phyloP scores from a whole-genome alignment of 2,113 vertebrate species.

The Lophura nycthemera region DNA sequence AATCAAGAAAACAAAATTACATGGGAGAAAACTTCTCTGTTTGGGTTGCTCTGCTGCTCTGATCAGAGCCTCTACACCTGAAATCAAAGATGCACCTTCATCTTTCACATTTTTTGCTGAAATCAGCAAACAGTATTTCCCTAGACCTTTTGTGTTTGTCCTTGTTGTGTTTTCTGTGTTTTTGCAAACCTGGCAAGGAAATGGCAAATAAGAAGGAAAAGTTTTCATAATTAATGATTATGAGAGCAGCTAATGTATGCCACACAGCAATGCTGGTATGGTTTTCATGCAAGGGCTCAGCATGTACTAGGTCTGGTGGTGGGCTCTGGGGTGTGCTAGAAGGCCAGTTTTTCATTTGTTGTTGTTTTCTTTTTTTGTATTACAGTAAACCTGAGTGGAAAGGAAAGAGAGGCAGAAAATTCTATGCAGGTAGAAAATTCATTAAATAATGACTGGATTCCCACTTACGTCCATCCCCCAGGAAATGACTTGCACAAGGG shows the following conservation, averaged over 20 bases:
- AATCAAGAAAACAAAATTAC: background rate
- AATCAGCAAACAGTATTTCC: background rate
- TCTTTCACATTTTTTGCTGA: background rate
- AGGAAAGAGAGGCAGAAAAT: background rate
- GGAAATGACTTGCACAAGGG: background rate
- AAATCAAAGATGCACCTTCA: background rate
- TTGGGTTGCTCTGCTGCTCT: background rate
- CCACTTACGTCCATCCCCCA: background rate
- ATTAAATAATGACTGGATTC: background rate
- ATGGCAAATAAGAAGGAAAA: background rate
- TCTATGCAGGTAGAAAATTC: background rate
- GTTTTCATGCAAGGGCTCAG: background rate
- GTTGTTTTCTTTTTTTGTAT: background rate
- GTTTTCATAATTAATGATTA: background rate
- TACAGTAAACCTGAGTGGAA: background rate
- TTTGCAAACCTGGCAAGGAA: slow-evolving; percentile 10
- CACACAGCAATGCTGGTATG: background rate
- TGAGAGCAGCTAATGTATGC: background rate
- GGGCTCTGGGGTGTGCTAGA: background rate
- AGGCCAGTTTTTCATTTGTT: background rate
- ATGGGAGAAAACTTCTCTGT: background rate
- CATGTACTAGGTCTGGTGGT: accelerated
- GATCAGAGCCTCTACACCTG: background rate
- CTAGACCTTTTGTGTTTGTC: background rate
- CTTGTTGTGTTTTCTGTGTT: background rate